phyloP scores from a whole-genome alignment of 1,140 invertebrate genomes.

The Penaeus japonicus region DNA sequence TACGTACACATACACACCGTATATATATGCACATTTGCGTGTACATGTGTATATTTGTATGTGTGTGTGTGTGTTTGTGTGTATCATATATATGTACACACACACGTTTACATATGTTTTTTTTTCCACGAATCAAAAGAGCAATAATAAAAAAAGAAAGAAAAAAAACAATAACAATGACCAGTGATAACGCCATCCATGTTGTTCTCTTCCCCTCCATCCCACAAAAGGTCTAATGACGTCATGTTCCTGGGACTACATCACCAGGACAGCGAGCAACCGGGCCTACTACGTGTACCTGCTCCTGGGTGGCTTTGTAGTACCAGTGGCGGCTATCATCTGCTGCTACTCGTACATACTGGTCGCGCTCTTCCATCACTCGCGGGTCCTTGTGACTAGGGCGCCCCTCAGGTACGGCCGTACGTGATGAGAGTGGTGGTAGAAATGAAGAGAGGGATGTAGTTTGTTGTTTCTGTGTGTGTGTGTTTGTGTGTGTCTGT shows the following conservation, averaged over 20 bases:
- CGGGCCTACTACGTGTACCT: conserved; percentile 67
- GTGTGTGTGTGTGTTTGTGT: too few relatives aligned
- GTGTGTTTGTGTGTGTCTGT: too few relatives aligned
- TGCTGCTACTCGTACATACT: conserved; percentile 67
- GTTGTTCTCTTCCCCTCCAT: background rate
- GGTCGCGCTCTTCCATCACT: conserved; percentile 27
- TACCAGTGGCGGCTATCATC: conserved; percentile 66
- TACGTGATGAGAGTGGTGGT: too few relatives aligned
- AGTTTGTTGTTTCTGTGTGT: too few relatives aligned
- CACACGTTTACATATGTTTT: too few relatives aligned
- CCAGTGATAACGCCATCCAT: background rate
- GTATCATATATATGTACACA: too few relatives aligned
- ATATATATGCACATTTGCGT: background rate
- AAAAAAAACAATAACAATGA: background rate
- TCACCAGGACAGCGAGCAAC: conserved; percentile 64
- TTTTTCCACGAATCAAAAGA: too few relatives aligned
- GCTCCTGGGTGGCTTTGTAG: conserved; percentile 66
- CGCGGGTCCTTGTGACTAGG: background rate
- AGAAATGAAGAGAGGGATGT: too few relatives aligned
- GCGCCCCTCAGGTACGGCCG: background rate
- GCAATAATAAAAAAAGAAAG: background rate
- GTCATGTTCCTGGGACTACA: conserved; percentile 71
- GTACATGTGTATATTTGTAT: too few relatives aligned
- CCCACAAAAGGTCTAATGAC: conserved; percentile 64
- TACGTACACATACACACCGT: background rate